A percentile compares a stretch with the other conserved stretches of the same genome.
Evolutionary conservation across 2,888 invertebrate genomes (phyloP).

Genomic region (Lapara coniferarum): DNA sequence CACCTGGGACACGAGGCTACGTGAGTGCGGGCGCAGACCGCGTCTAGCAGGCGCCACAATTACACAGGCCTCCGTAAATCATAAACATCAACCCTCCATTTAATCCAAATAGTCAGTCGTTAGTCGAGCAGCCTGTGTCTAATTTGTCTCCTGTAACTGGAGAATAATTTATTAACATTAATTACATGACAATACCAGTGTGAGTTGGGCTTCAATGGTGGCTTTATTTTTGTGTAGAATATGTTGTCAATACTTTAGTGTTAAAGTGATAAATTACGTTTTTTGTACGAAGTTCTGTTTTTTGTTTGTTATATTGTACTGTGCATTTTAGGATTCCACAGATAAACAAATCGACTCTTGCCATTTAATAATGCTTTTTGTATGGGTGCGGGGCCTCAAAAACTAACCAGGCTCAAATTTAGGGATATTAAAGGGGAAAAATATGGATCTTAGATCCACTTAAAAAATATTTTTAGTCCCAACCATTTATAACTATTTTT

Average conservation of each 20-base stretch:
- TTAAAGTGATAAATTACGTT: too few species aligned
- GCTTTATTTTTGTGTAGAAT: constrained; percentile 29
- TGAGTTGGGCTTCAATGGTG: constrained; percentile 35
- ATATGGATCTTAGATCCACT: too few species aligned
- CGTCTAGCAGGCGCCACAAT: constrained; percentile 80
- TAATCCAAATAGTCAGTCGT: constrained; percentile 83
- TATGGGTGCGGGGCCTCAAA: too few species aligned
- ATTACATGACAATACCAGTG: constrained; percentile 75
- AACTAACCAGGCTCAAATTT: too few species aligned
- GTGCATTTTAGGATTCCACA: too few species aligned
- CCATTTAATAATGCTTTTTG: too few species aligned
- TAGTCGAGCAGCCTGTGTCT: constrained; percentile 82
- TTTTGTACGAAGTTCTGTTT: not conserved
- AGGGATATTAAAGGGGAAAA: too few species aligned
- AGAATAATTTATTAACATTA: constrained; percentile 83
- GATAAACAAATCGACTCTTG: too few species aligned
- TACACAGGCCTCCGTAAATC: constrained; percentile 81
- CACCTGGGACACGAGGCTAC: constrained; percentile 29
- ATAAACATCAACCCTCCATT: constrained; percentile 84
- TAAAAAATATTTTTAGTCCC: too few species aligned
- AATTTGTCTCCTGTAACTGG: constrained; percentile 81
- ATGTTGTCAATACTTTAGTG: not conserved
- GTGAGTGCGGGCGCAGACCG: constrained; percentile 51
- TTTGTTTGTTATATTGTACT: not conserved
- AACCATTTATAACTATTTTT: too few species aligned